Conservation (phyloP, 2,888 invertebrate species). For the Caenorhabditis sulstoni region DNA sequence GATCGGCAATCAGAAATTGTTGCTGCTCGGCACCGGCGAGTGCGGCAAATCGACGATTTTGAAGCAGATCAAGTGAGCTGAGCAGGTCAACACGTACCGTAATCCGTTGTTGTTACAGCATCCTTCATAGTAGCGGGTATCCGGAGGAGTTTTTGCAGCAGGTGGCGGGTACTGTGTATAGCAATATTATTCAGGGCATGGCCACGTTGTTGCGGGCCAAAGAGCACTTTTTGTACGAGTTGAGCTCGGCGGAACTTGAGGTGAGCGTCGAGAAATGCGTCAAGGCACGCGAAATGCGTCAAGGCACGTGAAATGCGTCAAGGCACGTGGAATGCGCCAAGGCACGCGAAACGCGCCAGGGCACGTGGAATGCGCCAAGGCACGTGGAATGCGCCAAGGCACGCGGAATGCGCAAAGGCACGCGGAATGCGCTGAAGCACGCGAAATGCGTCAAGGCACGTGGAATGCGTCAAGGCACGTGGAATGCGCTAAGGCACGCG, state of each 20-base stretch:
- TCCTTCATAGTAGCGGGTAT: slow-evolving; percentile 63
- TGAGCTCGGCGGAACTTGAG: slow-evolving; percentile 29
- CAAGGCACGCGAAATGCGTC: neutral
- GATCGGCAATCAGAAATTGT: slow-evolving; percentile 62
- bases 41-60: slow-evolving; percentile 71
- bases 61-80: slow-evolving; percentile 70
- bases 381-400: no score
- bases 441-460: no score
- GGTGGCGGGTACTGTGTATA: slow-evolving; percentile 55
- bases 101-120: slow-evolving; percentile 42
- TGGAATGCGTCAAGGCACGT: no score
- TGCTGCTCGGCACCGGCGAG: slow-evolving; percentile 69
- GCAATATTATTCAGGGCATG: slow-evolving; percentile 60
- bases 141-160: slow-evolving; percentile 45
- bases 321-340: no score
- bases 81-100: neutral
- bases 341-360: no score
- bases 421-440: no score
- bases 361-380: no score
- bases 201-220: slow-evolving; percentile 39
- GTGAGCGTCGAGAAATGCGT: slow-evolving; percentile 11
- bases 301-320: no score
- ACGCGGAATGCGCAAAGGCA: neutral
- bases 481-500: neutral
- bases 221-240: slow-evolving; percentile 40